Percentiles rank a stretch among this genome's conserved stretches.
These are phyloP conservation scores for Takifugu flavidus DNA, from an alignment of 2,113 vertebrate species.

Conservation along the genomic window DNA sequence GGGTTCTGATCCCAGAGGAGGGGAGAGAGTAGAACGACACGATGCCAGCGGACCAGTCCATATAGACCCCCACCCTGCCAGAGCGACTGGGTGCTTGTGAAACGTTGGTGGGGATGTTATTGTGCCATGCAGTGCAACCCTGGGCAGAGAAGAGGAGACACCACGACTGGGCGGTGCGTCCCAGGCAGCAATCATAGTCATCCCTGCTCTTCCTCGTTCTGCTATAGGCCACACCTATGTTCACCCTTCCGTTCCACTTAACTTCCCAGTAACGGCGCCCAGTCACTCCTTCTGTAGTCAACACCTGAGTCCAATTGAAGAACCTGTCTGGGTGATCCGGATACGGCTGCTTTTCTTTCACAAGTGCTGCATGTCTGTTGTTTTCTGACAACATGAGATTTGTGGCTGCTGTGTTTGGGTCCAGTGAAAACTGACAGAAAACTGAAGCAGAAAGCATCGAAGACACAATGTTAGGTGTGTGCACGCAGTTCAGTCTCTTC, in stretches of 20 bases:
- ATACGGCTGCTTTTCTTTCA: slow-evolving; percentile 15
- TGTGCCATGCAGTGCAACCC: slow-evolving; percentile 33
- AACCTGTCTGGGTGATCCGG: slow-evolving; percentile 34
- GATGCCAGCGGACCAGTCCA: slow-evolving; percentile 38
- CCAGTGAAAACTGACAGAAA: slow-evolving; percentile 18
- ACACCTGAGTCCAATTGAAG: slow-evolving; percentile 27
- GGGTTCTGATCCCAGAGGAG: neutral
- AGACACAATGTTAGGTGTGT: neutral
- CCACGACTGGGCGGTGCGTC: slow-evolving; percentile 38
- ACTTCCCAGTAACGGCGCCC: slow-evolving; percentile 44
- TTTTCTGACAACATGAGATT: slow-evolving; percentile 15
- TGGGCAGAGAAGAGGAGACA: slow-evolving; percentile 13
- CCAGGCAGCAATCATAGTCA: slow-evolving; percentile 12
- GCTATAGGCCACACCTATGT: slow-evolving; percentile 29
- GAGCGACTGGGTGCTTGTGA: accelerated
- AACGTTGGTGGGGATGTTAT: neutral
- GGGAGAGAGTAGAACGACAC: slow-evolving; percentile 33
- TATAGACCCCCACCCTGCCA: slow-evolving; percentile 14
- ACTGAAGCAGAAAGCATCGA: slow-evolving; percentile 11
- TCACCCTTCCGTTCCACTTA: slow-evolving; percentile 5
- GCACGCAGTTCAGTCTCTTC: neutral
- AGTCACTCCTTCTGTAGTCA: slow-evolving; percentile 17
- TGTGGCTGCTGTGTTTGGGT: slow-evolving; percentile 27
- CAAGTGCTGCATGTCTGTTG: neutral
- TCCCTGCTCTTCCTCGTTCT: slow-evolving; percentile 18